A percentile compares a stretch with the other conserved stretches of the same genome.
Conservation (phyloP, 2,797 vertebrate species). For the Enteromius argenteus region DNA sequence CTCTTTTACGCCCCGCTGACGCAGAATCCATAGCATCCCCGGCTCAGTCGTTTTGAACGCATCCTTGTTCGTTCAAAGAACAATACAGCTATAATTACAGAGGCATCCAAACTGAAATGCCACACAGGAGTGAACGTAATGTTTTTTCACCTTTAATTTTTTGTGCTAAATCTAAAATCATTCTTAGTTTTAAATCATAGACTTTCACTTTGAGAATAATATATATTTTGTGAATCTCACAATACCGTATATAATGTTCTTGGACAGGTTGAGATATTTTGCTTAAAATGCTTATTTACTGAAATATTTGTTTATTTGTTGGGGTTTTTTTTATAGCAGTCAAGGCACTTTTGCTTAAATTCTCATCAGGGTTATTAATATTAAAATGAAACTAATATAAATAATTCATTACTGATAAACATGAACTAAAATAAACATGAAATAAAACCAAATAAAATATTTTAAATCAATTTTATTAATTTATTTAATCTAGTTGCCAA, state of each 20-base stretch:
- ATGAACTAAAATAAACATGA: no score
- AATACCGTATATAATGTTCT: no score
- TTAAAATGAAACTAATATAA: not conserved
- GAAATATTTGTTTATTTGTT: not conserved
- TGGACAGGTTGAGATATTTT: no score
- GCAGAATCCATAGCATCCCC: conserved; percentile 56
- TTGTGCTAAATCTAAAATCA: not conserved
- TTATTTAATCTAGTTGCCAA: not conserved
- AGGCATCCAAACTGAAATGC: conserved; percentile 1
- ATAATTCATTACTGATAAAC: not conserved
- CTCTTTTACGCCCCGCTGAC: conserved; percentile 43
- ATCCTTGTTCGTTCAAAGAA: not conserved
- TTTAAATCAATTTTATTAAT: not conserved
- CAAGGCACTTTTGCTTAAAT: not conserved
- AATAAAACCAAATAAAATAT: not conserved
- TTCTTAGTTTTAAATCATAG: not conserved
- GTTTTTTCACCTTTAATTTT: not conserved
- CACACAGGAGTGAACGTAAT: not conserved
- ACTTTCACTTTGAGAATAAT: not conserved
- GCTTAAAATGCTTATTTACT: not conserved
- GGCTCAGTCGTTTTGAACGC: conserved; percentile 45
- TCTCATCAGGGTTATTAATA: not conserved
- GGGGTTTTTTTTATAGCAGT: not conserved
- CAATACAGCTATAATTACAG: conserved; percentile 7
- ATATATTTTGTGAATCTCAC: not conserved